These are phyloP conservation scores for Dasypogon diadema DNA, from an alignment of 2,888 invertebrate species.

Conservation along the genomic window DNA sequence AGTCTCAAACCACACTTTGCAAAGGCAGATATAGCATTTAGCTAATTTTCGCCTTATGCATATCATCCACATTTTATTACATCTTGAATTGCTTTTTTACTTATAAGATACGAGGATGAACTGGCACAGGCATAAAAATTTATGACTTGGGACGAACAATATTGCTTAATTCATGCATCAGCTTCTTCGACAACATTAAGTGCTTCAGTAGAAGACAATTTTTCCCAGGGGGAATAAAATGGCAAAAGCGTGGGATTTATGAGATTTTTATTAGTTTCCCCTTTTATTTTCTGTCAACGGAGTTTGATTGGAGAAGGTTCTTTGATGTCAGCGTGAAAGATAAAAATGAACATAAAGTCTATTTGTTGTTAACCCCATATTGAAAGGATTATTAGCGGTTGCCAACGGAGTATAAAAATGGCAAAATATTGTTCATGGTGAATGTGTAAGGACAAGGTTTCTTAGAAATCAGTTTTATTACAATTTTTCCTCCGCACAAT, in stretches of 20 bases:
- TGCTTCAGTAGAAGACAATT: not conserved
- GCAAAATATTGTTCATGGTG: too few species aligned
- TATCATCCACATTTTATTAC: conserved; percentile 1
- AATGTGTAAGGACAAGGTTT: too few species aligned
- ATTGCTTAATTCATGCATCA: conserved; percentile 16
- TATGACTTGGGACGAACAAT: conserved; percentile 3
- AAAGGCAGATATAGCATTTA: conserved; percentile 1
- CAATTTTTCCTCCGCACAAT: too few species aligned
- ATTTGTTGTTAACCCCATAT: too few species aligned
- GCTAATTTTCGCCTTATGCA: conserved; percentile 12
- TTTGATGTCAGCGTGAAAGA: too few species aligned
- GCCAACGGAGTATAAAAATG: too few species aligned
- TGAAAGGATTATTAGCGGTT: too few species aligned
- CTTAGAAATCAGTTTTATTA: too few species aligned
- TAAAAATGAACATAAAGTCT: too few species aligned
- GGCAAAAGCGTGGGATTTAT: not conserved
- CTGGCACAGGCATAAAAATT: not conserved
- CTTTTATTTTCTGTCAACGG: not conserved
- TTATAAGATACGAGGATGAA: not conserved
- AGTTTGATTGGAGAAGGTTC: not conserved
- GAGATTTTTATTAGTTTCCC: not conserved
- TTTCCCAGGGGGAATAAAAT: not conserved
- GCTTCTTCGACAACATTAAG: not conserved
- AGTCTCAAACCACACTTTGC: not conserved
- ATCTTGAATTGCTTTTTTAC: not conserved